Base-by-base conservation (phyloP, 2,113 vertebrate species). In the Morone saxatilis region DNA sequence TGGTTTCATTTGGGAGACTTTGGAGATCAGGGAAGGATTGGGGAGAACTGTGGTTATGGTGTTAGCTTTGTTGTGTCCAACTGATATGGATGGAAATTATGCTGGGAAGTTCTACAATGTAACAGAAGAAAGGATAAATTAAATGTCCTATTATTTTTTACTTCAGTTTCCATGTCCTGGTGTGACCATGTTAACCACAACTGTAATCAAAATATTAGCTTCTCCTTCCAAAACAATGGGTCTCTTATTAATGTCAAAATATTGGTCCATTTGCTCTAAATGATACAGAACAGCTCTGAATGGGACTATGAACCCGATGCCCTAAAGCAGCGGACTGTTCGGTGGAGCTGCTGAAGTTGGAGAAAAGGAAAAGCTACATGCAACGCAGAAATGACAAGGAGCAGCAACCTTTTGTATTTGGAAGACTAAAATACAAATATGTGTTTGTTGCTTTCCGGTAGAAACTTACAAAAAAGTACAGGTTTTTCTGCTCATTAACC, bases 131-230 rank as follows among this genome's bases (percentile, higher is more conserved):
- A 76, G 54, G 78, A 54, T 85, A 53, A 83, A 91, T 92, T 88
- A 91, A 89, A 86, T 86, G 41, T 75, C 78, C 17, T 78, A 9
- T 86, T 76, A 31, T 86, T 86, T 88, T 87, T 80, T 78, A 88
- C 83, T 88, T 59, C 14, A 63, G 66, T 79, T 87, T 84, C 73
- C 76, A 87, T 87, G 84, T 85, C 75, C 69, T 86, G 80, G n/a
- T 81, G 77, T 91, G 65, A 86, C 80, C 63, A 40, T 56, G 41
- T 69, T 74, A 67, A 71, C 84, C 78, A 67, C 82, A 61, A 22
- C 61, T 67, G 36, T 73, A 79, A 83, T 80, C 51, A 47, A 82
- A 83, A 86, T 66, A 62, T 84, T 59, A 48, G 22, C 69, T 71
- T 71, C 76, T 80, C 71, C 41, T 77, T 76, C 78, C 69, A 53